Conservation (phyloP, 1,140 invertebrate genomes). For the Ostrea denselamellosa region DNA sequence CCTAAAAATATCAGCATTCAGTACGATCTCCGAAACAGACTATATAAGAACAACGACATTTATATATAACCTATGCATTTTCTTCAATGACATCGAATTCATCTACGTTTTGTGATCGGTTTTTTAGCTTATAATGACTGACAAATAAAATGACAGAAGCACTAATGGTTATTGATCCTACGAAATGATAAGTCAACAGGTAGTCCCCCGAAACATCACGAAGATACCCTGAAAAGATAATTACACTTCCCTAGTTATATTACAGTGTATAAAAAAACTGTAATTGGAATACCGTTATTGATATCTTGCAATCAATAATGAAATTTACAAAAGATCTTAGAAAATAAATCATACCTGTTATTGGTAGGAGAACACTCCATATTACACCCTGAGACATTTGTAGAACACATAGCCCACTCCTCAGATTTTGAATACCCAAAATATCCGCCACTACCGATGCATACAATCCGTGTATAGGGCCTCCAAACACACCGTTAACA, state of each 20-base stretch:
- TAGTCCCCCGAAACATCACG: background rate
- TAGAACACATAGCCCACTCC: constrained; percentile 31
- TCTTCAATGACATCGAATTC: background rate
- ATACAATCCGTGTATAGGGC: constrained; percentile 28
- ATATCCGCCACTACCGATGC: constrained; percentile 33
- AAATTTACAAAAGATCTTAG: background rate
- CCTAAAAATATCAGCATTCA: too few species aligned
- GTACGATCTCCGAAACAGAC: too few species aligned
- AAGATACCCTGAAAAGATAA: constrained; percentile 17
- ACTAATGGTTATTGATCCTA: background rate
- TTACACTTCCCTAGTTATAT: background rate
- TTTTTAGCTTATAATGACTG: background rate
- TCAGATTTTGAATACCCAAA: constrained; percentile 31
- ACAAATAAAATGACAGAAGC: background rate
- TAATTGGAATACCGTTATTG: too few species aligned
- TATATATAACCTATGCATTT: background rate
- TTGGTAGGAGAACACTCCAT: background rate
- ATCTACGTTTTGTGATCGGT: background rate
- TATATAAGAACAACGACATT: background rate
- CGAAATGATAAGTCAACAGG: background rate
- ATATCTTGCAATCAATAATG: too few species aligned
- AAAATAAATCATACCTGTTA: background rate
- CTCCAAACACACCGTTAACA: constrained; percentile 29
- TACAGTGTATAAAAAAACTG: too few species aligned
- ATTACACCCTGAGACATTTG: constrained; percentile 9